Evolutionary conservation across 2,113 vertebrate genomes (phyloP), one percentile per base, ranked within the genome.

Genomic region (Nicator chloris): DNA sequence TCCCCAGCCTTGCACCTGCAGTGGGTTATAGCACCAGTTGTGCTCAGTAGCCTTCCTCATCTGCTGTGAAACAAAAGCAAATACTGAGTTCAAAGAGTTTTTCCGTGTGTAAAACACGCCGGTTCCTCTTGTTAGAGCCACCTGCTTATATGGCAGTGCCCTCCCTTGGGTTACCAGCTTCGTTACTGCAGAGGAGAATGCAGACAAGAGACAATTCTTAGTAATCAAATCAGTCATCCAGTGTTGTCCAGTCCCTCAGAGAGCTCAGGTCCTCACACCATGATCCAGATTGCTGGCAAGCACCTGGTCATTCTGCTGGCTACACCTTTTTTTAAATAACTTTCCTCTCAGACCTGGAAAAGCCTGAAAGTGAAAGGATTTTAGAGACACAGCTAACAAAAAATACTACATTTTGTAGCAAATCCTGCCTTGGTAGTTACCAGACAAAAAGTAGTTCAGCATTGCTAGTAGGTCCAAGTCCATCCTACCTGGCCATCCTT

Each of bases 111-210:
- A 87, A 92, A 96, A 79, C 28, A 84, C 18, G 37, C 37, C 68
- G 23, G 42, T 91, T 93, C 65, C 60, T 94, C 81, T 93, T 82
- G 70, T 93, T 95, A 91, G 89, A 77, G 76, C 76, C 88, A 94
- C 79, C 80, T 93, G 83, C 54, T 72, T 59, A 11, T 31, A 14
- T 66, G 68, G 77, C 72, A 51, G 39, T 76, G 75, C 49, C 53
- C 56, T 86, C 45, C 63, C 42, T 59, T 70, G 72, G 39, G 42
- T 75, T 78, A 31, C 30, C 31, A 56, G 30, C 79, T 72, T 69
- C 0, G 0, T 82, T 82, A 61, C 39, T 65, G 65, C 44, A 44
- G n/a, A 59, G 42, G 50, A 91, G 24, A 70, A 75, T 26, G 26
- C 20, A 53, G 69, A 30, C 1, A 0, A 44, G 45, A 60, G 40